Percentiles rank a stretch among this genome's conserved stretches.
Evolutionary conservation across 2,113 vertebrate species (phyloP).

Genomic region (Epinephelus moara): DNA sequence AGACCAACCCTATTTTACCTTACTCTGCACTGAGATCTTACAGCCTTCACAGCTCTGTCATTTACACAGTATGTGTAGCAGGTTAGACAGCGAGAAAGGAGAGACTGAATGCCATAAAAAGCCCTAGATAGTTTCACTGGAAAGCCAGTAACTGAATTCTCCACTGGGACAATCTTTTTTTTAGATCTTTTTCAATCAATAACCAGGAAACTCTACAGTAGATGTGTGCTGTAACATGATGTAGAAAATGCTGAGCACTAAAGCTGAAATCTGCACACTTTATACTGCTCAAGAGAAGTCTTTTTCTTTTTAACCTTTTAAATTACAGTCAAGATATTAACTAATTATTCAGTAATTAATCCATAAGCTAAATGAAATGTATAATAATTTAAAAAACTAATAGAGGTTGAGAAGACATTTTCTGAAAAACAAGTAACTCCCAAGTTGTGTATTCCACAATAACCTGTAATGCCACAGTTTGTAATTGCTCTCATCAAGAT

Average conservation of each 20-base stretch:
- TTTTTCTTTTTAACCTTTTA: not conserved
- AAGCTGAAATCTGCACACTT: not conserved
- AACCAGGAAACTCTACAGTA: not conserved
- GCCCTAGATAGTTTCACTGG: not conserved
- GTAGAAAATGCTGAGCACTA: not conserved
- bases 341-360: not conserved
- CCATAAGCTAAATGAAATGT: not conserved
- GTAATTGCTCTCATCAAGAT: too few species aligned
- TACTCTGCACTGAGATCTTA: not conserved
- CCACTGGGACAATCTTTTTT: not conserved
- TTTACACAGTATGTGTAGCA: not conserved
- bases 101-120: conserved; percentile 1
- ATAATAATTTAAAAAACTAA: not conserved
- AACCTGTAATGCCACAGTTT: too few species aligned
- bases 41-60: not conserved
- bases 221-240: not conserved
- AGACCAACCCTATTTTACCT: not conserved
- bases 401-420: not conserved
- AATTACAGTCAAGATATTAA: not conserved
- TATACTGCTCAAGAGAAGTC: not conserved
- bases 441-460: too few species aligned
- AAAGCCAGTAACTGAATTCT: not conserved
- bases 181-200: not conserved
- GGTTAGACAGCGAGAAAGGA: not conserved
- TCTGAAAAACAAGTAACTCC: not conserved